Base-by-base conservation (phyloP, 2,113 vertebrate species). In the Zosterops japonicus region DNA sequence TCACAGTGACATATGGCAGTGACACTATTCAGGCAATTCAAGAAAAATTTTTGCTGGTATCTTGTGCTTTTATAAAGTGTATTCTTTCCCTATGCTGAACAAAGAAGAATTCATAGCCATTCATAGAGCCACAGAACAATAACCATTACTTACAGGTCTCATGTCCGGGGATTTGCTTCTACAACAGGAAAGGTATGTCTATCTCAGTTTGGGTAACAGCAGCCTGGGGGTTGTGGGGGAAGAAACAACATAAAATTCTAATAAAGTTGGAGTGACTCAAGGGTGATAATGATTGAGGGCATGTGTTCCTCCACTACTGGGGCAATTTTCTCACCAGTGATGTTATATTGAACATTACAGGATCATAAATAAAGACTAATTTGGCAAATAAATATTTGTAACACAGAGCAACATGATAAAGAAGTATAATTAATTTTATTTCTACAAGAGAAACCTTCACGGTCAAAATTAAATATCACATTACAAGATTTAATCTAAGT, bases 401-500 rank as follows among this genome's bases (percentile, higher is more conserved):
- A 83, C 9, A 63, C 5, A 61, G 6, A 16, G n/a, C 18, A 80
- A 83, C 18, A 23, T 0, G 9, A 63, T 65, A 91, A 77, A 77
- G 24, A 17, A 80, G 21, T 21, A 59, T 59, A 89, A 76, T 78
- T 55, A 71, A 88, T 94, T 88, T 70, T 24, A 23, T 76, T 93
- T 69, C 75, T 85, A 33, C 46, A 64, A 59, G 14, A 75, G 24
- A 90, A 92, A 68, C 16, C 65, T n/a, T 60, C 61, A 35, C 12
- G 92, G 52, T 41, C 60, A 92, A 87, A 94, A 94, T 71, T 67
- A 88, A 94, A 36, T 87, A 88, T 63, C 52, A 35, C 8, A 31
- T 96, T 86, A 59, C 77, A 52, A 91, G 77, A 78, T 63, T 56
- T 41, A 20, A 42, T 81, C 52, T 87, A 76, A 86, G 33, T 57